Evolutionary conservation across 1,140 invertebrate genomes (phyloP).

Genomic region (Cydia fagiglandana): DNA sequence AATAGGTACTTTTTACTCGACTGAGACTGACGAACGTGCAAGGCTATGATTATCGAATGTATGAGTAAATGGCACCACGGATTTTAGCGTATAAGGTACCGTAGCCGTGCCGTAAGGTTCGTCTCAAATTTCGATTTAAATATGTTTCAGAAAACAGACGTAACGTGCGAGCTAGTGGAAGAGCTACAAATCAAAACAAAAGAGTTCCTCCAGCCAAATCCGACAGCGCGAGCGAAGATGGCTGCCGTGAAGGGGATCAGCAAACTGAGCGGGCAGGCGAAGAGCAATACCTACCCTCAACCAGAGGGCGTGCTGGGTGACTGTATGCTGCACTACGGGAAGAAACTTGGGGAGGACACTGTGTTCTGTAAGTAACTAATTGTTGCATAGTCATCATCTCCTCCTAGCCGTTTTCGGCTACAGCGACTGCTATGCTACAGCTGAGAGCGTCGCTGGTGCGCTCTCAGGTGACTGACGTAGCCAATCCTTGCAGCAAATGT

Average conservation of each 20-base stretch:
- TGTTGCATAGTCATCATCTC: too few relatives aligned
- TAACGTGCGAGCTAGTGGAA: constrained; percentile 96
- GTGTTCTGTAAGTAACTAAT: constrained; percentile 86
- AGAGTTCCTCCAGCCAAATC: constrained; percentile 99
- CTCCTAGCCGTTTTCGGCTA: too few relatives aligned
- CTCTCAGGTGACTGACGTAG: too few relatives aligned
- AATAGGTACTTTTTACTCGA: background rate
- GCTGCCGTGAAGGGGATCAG: constrained; percentile 95
- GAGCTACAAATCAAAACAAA: constrained; percentile 98
- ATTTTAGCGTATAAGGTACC: too few relatives aligned
- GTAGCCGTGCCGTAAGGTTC: too few relatives aligned
- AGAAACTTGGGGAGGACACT: constrained; percentile 96
- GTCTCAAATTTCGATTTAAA: background rate
- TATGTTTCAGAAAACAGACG: constrained; percentile 93
- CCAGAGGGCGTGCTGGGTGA: constrained; percentile 98
- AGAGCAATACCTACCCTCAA: constrained; percentile 97
- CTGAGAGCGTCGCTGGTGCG: too few relatives aligned
- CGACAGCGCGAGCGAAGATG: constrained; percentile 96
- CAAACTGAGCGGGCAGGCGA: constrained; percentile 92
- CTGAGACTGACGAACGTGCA: background rate
- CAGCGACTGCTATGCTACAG: too few relatives aligned
- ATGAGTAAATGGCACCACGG: too few relatives aligned
- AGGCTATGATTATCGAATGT: too few relatives aligned
- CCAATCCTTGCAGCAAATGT: too few relatives aligned
- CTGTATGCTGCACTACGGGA: constrained; percentile 97